These are phyloP conservation scores for Hirundichthys speculiger DNA, from an alignment of 2,113 vertebrate genomes.

Conservation along the genomic window DNA sequence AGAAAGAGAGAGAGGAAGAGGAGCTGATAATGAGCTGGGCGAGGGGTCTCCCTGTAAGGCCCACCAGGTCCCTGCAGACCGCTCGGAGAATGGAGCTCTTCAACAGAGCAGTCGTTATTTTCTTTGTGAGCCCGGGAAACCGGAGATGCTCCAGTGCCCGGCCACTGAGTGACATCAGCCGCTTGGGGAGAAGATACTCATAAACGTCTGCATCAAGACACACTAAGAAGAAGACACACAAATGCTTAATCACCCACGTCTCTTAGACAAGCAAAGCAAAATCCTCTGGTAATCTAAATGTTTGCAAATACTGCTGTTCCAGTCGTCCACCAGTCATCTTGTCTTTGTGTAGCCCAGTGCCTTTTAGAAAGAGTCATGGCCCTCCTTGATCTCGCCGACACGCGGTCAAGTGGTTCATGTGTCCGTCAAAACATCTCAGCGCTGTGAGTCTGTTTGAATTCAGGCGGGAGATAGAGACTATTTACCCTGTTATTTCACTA, in stretches of 20 bases:
- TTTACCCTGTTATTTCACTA: too few relatives aligned
- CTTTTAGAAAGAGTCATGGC: too few relatives aligned
- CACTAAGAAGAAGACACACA: neutral
- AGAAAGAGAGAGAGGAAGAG: neutral
- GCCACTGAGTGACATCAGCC: constrained; percentile 57
- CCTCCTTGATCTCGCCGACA: too few relatives aligned
- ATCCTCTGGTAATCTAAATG: constrained; percentile 24
- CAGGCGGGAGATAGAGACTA: too few relatives aligned
- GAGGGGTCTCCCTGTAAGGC: constrained; percentile 15
- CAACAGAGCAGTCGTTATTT: constrained; percentile 54
- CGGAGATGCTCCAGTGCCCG: constrained; percentile 52
- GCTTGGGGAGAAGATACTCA: constrained; percentile 43
- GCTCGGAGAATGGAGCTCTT: constrained; percentile 30
- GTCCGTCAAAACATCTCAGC: too few relatives aligned
- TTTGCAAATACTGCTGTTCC: constrained; percentile 41
- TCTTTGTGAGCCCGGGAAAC: constrained; percentile 59
- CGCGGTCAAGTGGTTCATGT: too few relatives aligned
- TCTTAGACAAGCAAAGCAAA: constrained; percentile 4
- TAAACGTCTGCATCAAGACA: constrained; percentile 1
- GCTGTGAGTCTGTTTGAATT: too few relatives aligned
- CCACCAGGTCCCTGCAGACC: constrained; percentile 32
- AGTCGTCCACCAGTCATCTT: constrained; percentile 37
- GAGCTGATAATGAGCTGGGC: constrained; percentile 13
- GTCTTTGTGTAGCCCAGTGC: too few relatives aligned
- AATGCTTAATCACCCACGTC: neutral